Percentiles rank a stretch among this genome's conserved stretches.
Evolutionary conservation across 2,888 invertebrate species (phyloP).

Genomic region (Chrysodeixis includens): DNA sequence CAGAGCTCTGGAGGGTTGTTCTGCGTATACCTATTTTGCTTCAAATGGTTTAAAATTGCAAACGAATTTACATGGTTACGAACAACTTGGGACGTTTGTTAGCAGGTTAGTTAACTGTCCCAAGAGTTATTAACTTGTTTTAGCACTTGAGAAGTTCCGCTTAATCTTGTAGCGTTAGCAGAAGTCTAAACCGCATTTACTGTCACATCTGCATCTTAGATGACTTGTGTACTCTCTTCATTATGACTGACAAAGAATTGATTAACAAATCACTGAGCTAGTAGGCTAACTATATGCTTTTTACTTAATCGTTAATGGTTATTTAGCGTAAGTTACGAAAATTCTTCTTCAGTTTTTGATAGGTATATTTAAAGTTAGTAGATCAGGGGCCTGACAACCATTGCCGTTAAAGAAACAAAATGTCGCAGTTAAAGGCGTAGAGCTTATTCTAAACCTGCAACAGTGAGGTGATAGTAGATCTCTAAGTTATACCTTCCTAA

Average conservation of each 20-base stretch:
- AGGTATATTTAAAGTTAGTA: too few species aligned
- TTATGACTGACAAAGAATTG: background rate
- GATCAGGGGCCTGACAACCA: too few species aligned
- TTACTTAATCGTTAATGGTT: too few species aligned
- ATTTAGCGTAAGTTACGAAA: too few species aligned
- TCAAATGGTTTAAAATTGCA: slow-evolving; percentile 46
- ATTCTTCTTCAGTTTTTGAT: too few species aligned
- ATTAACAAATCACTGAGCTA: too few species aligned
- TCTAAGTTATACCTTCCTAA: too few species aligned
- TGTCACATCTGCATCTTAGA: slow-evolving; percentile 1
- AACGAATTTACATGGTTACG: slow-evolving; percentile 41
- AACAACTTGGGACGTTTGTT: slow-evolving; percentile 44
- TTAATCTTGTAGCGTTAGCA: slow-evolving; percentile 29
- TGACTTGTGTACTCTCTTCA: background rate
- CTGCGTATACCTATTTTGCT: slow-evolving; percentile 36
- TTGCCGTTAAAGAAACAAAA: too few species aligned
- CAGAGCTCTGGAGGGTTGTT: slow-evolving; percentile 19
- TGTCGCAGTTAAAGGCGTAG: too few species aligned
- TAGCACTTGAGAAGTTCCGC: slow-evolving; percentile 29
- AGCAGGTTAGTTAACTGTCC: slow-evolving; percentile 43
- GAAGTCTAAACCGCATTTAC: slow-evolving; percentile 12
- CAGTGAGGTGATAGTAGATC: too few species aligned
- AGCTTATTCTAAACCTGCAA: too few species aligned
- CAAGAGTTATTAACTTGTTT: slow-evolving; percentile 50
- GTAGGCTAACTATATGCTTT: too few species aligned